Conservation (phyloP, 2,113 vertebrate genomes). For the Irena cyanogastra region DNA sequence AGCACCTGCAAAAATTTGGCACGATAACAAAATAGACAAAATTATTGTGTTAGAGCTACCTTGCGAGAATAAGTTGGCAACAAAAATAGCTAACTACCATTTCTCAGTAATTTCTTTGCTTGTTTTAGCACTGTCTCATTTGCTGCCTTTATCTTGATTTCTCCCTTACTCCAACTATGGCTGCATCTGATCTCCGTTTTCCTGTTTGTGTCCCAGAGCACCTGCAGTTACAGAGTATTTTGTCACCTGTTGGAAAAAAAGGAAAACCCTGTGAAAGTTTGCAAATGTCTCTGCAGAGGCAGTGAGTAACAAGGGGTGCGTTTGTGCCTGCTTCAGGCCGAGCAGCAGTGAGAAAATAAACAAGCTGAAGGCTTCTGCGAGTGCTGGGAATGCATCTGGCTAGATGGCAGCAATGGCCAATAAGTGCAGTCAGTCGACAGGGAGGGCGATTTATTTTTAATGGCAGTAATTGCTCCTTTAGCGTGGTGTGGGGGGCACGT, state of each 20-base stretch:
- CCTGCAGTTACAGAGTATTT: background rate
- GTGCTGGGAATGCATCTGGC: background rate
- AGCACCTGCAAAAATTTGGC: background rate
- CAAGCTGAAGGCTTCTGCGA: background rate
- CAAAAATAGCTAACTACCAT: background rate
- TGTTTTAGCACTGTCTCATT: background rate
- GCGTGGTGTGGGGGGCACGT: background rate
- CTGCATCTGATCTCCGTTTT: constrained; percentile 19
- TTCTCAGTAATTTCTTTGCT: background rate
- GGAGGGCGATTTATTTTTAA: background rate
- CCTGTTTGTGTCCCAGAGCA: background rate
- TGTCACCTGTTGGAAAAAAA: constrained; percentile 18
- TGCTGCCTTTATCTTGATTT: background rate
- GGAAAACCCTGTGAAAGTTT: background rate
- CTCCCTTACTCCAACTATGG: background rate
- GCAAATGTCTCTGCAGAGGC: background rate
- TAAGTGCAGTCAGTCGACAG: background rate
- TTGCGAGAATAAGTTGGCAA: background rate
- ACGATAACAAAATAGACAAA: background rate
- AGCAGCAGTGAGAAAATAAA: constrained; percentile 5
- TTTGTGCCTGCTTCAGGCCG: constrained; percentile 3
- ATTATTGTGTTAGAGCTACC: background rate
- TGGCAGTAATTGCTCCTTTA: background rate
- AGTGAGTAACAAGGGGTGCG: background rate
- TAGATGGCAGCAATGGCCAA: constrained; percentile 56